A percentile compares a stretch with the other conserved stretches of the same genome.
Conservation (phyloP, 2,797 vertebrate genomes). For the Balearica regulorum region DNA sequence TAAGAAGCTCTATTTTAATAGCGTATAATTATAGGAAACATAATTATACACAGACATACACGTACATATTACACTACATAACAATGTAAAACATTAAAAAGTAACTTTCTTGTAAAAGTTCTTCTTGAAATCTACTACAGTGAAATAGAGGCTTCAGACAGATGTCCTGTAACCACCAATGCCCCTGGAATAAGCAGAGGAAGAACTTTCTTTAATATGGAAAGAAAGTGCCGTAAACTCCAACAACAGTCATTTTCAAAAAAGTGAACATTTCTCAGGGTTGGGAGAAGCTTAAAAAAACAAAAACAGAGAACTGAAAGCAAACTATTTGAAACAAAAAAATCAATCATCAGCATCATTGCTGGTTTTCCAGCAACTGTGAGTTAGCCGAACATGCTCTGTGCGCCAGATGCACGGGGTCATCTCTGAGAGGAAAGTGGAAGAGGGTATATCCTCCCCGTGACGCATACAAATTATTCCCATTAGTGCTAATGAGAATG, state of each 20-base stretch:
- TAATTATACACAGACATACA: slow-evolving; percentile 68
- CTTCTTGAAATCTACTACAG: slow-evolving; percentile 73
- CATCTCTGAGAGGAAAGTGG: slow-evolving; percentile 29
- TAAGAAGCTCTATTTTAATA: slow-evolving; percentile 55
- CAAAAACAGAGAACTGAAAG: slow-evolving; percentile 39
- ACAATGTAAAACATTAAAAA: slow-evolving; percentile 71
- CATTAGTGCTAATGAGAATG: slow-evolving; percentile 65
- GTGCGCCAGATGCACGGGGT: slow-evolving; percentile 23
- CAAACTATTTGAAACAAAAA: slow-evolving; percentile 25
- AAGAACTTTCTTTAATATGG: slow-evolving; percentile 63
- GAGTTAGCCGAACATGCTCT: slow-evolving; percentile 44
- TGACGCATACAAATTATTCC: slow-evolving; percentile 55
- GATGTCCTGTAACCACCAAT: slow-evolving; percentile 65
- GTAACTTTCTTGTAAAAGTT: slow-evolving; percentile 75
- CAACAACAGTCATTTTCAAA: slow-evolving; percentile 44
- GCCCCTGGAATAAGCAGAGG: slow-evolving; percentile 68
- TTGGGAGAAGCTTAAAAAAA: slow-evolving; percentile 48
- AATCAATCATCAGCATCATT: neutral
- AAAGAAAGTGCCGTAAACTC: slow-evolving; percentile 29
- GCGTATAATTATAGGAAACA: slow-evolving; percentile 63
- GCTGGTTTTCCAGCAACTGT: slow-evolving; percentile 43
- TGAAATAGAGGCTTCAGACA: slow-evolving; percentile 68
- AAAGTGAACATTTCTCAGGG: slow-evolving; percentile 51
- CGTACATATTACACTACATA: slow-evolving; percentile 64
- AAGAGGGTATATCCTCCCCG: slow-evolving; percentile 25